Evolutionary conservation across 2,113 vertebrate species (phyloP).

Genomic region (Cinclus cinclus): DNA sequence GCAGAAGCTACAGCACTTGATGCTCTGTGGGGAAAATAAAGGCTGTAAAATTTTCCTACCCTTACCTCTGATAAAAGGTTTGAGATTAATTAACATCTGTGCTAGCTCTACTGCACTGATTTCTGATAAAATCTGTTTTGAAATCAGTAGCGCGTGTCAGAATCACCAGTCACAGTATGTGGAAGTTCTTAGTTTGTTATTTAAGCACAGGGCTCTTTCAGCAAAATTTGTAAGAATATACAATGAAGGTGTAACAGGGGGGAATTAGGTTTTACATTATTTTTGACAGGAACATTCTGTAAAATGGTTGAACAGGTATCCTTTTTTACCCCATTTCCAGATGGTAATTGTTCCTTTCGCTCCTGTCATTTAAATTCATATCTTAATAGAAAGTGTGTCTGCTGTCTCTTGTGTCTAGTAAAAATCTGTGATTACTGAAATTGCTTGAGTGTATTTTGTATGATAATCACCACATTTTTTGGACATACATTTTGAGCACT

Average conservation of each 20-base stretch:
- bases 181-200: not conserved
- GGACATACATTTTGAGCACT: not conserved
- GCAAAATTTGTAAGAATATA: not conserved
- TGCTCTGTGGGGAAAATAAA: not conserved
- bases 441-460: not conserved
- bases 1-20: not conserved
- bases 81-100: not conserved
- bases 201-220: not conserved
- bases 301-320: not conserved
- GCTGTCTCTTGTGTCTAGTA: not conserved
- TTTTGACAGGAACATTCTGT: not conserved
- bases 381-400: not conserved
- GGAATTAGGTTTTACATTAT: not conserved
- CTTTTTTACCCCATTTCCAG: not conserved
- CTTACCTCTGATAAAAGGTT: not conserved
- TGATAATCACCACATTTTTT: not conserved
- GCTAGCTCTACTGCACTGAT: not conserved
- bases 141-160: accelerated
- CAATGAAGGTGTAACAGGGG: not conserved
- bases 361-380: not conserved
- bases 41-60: not conserved
- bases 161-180: not conserved
- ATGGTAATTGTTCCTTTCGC: not conserved
- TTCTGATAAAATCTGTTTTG: not conserved
- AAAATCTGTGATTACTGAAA: not conserved